phyloP scores from a whole-genome alignment of 2,797 vertebrate species.

The Sebastes nivosus region DNA sequence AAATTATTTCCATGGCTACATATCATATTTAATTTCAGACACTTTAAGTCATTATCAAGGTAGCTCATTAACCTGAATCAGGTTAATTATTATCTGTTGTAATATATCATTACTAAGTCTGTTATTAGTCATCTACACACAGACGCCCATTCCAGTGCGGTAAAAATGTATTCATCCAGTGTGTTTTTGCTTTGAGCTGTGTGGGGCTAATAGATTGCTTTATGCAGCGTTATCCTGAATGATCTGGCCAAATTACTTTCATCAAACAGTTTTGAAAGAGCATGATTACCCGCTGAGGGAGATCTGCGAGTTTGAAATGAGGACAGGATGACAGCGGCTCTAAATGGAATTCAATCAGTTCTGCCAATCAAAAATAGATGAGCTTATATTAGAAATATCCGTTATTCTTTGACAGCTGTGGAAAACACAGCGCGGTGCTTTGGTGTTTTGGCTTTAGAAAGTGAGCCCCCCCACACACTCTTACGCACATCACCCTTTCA shows the following conservation, averaged over 20 bases:
- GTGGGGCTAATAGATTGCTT: conserved; percentile 52
- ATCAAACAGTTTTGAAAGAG: conserved; percentile 63
- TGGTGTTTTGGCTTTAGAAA: not conserved
- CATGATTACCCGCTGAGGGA: conserved; percentile 58
- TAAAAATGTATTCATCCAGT: conserved; percentile 10
- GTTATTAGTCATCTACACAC: not conserved
- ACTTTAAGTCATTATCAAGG: not conserved
- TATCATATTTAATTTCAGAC: not conserved
- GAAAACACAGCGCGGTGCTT: conserved; percentile 1
- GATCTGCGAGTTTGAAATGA: conserved; percentile 57
- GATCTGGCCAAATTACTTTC: conserved; percentile 69
- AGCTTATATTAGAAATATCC: conserved; percentile 58
- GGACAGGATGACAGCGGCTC: conserved; percentile 54
- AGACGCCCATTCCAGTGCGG: not conserved
- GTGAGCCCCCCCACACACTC: not conserved
- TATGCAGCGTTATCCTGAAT: conserved; percentile 51
- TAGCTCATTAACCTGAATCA: not conserved
- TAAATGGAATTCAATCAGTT: conserved; percentile 65
- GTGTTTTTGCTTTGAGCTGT: conserved; percentile 20
- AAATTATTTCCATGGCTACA: not conserved
- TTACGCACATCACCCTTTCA: not conserved
- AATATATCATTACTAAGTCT: conserved; percentile 4
- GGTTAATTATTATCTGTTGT: not conserved
- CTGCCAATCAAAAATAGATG: conserved; percentile 65
- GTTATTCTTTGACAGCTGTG: conserved; percentile 43